Percentiles rank a stretch among this genome's conserved stretches.
These are phyloP conservation scores for Tragelaphus oryx DNA, from an alignment of 2,797 vertebrate genomes.

Conservation along the genomic window DNA sequence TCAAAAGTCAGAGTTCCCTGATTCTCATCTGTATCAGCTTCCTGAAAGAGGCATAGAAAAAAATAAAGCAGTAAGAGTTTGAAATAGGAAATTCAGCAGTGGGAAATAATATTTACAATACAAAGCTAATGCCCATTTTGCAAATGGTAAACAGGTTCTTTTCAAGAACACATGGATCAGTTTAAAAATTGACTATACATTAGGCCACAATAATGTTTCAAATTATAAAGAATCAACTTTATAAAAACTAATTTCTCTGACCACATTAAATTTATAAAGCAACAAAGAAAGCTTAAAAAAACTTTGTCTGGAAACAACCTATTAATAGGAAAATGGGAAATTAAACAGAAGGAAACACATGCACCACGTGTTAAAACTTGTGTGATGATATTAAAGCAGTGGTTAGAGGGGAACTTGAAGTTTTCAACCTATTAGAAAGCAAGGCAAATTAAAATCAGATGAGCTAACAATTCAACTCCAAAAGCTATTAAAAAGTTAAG, in stretches of 20 bases:
- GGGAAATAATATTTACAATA: not conserved
- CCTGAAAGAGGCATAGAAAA: slow-evolving; percentile 79
- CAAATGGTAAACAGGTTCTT: not conserved
- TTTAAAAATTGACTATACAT: not conserved
- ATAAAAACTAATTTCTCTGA: not conserved
- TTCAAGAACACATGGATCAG: not conserved
- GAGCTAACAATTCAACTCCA: not conserved
- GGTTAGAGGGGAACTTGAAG: not conserved
- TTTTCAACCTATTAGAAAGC: not conserved
- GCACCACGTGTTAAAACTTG: not conserved
- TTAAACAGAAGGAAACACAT: not conserved
- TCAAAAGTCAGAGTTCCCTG: slow-evolving; percentile 96
- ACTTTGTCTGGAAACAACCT: not conserved
- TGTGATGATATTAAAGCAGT: not conserved
- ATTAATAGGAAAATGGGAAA: not conserved
- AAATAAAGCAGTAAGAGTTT: not conserved
- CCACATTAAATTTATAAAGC: not conserved
- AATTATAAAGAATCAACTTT: not conserved
- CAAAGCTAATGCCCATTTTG: not conserved
- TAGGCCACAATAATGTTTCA: not conserved
- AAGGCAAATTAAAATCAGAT: not conserved
- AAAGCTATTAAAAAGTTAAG: not conserved
- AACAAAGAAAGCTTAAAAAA: not conserved
- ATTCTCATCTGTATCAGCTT: slow-evolving; percentile 97
- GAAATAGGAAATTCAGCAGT: not conserved